A percentile compares a stretch with the other conserved stretches of the same genome.
Evolutionary conservation across 2,113 vertebrate species (phyloP).

Genomic region (Psilopogon haemacephalus): DNA sequence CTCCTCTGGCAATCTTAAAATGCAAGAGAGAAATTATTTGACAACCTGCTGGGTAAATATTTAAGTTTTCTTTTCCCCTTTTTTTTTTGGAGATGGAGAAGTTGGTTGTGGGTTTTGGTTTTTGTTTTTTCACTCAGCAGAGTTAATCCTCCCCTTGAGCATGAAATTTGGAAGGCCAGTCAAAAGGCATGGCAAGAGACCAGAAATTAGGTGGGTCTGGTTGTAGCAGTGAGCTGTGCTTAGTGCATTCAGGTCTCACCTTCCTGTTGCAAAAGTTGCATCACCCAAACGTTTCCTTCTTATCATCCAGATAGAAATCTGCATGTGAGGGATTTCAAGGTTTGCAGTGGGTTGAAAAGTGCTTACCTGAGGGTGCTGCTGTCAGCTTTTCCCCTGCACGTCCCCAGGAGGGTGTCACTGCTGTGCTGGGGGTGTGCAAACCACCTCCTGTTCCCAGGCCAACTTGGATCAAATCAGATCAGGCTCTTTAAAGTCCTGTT

Average conservation of each 20-base stretch:
- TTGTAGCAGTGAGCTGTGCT: fast-evolving
- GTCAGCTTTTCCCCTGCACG: neutral
- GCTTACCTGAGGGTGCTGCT: neutral
- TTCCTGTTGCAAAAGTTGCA: neutral
- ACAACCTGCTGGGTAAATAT: neutral
- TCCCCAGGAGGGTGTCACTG: neutral
- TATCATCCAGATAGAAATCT: neutral
- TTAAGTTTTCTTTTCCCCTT: neutral
- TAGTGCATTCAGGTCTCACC: neutral
- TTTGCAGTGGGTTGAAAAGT: neutral
- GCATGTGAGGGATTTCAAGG: neutral
- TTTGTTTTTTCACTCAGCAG: neutral
- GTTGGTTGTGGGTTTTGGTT: too few relatives aligned
- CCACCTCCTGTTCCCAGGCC: fast-evolving
- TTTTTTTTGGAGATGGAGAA: neutral
- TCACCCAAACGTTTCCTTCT: neutral
- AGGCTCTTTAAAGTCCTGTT: neutral
- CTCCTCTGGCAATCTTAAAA: neutral
- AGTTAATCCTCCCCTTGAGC: neutral
- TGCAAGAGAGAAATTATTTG: neutral
- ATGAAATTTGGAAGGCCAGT: neutral
- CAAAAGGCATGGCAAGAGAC: fast-evolving
- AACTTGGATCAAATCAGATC: neutral
- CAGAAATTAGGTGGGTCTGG: neutral
- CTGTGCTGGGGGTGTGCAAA: neutral